Evolutionary conservation across 2,797 vertebrate genomes (phyloP).

Genomic region (Zalophus californianus): DNA sequence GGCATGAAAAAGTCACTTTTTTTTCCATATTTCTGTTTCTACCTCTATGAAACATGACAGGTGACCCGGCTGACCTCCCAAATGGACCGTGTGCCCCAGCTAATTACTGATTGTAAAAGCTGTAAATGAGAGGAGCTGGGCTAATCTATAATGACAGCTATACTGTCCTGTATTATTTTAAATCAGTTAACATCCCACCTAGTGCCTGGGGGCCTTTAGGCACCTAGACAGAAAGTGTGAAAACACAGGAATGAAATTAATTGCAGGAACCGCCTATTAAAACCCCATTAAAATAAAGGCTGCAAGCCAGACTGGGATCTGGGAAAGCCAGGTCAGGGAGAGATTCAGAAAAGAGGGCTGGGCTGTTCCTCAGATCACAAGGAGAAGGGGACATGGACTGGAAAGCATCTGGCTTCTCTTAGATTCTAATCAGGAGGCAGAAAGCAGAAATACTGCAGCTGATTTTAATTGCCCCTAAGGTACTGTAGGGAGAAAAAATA

Average conservation of each 20-base stretch:
- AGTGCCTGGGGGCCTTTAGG: slow-evolving; percentile 47
- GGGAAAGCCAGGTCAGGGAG: not conserved
- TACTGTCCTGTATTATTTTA: slow-evolving; percentile 13
- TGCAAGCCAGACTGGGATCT: slow-evolving; percentile 20
- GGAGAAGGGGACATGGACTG: not conserved
- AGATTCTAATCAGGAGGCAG: slow-evolving; percentile 52
- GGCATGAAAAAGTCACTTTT: slow-evolving; percentile 12
- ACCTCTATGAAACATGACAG: slow-evolving; percentile 36
- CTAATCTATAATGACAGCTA: not conserved
- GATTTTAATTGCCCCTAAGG: slow-evolving; percentile 64
- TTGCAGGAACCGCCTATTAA: slow-evolving; percentile 69
- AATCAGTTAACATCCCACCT: slow-evolving; percentile 66
- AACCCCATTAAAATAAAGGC: slow-evolving; percentile 67
- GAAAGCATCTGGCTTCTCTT: slow-evolving; percentile 76
- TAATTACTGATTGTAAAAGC: slow-evolving; percentile 64
- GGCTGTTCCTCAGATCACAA: not conserved
- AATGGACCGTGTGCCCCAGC: not conserved
- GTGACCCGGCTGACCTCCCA: slow-evolving; percentile 27
- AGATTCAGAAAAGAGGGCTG: slow-evolving; percentile 2
- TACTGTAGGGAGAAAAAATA: not conserved
- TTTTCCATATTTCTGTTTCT: slow-evolving; percentile 35
- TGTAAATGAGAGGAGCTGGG: slow-evolving; percentile 31
- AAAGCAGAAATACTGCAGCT: slow-evolving; percentile 52
- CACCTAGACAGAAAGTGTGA: slow-evolving; percentile 65
- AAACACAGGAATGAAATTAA: slow-evolving; percentile 78